Percentiles rank a stretch among this genome's conserved stretches.
These are phyloP conservation scores for Homarus americanus DNA, from an alignment of 1,140 invertebrate species.

Conservation along the genomic window DNA sequence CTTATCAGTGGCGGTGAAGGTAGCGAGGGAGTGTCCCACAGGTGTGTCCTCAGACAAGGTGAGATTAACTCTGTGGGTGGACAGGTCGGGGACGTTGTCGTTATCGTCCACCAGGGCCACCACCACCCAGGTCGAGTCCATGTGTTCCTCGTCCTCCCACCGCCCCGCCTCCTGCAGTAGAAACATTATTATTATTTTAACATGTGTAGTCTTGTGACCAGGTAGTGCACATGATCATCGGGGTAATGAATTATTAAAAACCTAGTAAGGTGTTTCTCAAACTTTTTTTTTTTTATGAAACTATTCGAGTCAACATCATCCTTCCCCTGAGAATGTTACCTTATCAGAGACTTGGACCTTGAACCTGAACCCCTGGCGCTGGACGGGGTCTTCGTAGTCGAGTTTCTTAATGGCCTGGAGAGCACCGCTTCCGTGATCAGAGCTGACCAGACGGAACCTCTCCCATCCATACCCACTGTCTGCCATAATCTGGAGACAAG, in stretches of 20 bases:
- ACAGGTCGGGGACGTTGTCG: slow-evolving; percentile 91
- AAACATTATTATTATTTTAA: no score
- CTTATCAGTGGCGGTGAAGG: slow-evolving; percentile 88
- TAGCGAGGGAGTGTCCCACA: slow-evolving; percentile 86
- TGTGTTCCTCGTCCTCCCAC: slow-evolving; percentile 86
- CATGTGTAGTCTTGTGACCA: no score
- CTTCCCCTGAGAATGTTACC: slow-evolving; percentile 80
- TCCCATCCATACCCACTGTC: slow-evolving; percentile 78
- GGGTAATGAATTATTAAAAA: no score
- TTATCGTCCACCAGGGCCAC: slow-evolving; percentile 94
- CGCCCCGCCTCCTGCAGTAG: slow-evolving; percentile 87
- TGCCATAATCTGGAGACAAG: slow-evolving; percentile 93
- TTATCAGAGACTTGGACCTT: slow-evolving; percentile 92
- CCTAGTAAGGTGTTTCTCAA: no score
- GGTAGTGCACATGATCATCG: no score
- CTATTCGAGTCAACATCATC: no score
- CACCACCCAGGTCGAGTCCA: slow-evolving; percentile 87
- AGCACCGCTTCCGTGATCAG: slow-evolving; percentile 80
- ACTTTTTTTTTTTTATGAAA: no score
- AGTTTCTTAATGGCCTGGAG: slow-evolving; percentile 89
- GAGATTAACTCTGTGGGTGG: slow-evolving; percentile 86
- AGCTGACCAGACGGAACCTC: slow-evolving; percentile 50
- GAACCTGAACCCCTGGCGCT: slow-evolving; percentile 91
- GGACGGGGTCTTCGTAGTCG: slow-evolving; percentile 89
- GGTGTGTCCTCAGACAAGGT: slow-evolving; percentile 90